phyloP scores from a whole-genome alignment of 2,888 invertebrate species.

The Leptopterna dolabrata region DNA sequence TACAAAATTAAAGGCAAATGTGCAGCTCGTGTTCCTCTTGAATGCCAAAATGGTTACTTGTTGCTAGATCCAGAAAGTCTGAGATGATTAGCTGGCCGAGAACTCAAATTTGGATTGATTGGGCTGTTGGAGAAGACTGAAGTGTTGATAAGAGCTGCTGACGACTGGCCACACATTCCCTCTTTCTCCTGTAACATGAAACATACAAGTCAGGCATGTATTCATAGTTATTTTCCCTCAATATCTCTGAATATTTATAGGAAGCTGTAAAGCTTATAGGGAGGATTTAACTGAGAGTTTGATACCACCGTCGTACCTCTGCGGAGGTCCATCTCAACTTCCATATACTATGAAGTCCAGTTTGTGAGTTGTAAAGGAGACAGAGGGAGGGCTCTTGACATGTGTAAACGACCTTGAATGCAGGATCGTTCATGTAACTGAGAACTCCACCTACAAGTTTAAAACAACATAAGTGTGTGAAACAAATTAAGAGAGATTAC shows the following conservation, averaged over 20 bases:
- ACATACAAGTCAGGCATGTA: no score
- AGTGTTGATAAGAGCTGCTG: conserved; percentile 45
- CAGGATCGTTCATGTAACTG: conserved; percentile 69
- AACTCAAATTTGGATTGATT: not conserved
- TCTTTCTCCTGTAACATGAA: conserved; percentile 62
- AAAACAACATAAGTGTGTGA: no score
- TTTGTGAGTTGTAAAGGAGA: conserved; percentile 81
- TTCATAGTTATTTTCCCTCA: no score
- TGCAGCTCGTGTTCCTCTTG: no score
- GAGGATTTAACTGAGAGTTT: no score
- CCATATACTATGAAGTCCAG: conserved; percentile 85
- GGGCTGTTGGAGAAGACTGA: conserved; percentile 39
- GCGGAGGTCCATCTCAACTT: conserved; percentile 79
- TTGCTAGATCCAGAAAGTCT: conserved; percentile 23
- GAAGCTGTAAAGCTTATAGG: no score
- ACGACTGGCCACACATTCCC: conserved; percentile 62
- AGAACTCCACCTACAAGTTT: conserved; percentile 65
- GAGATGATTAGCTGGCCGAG: not conserved
- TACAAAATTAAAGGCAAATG: no score
- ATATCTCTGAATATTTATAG: no score
- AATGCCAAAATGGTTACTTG: not conserved
- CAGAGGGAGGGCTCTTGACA: conserved; percentile 83
- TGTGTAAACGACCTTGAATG: conserved; percentile 80
- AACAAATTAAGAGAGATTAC: no score
- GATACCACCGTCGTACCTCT: conserved; percentile 72